Conservation (phyloP, 2,888 invertebrate species). For the Drosophila demipolita region DNA sequence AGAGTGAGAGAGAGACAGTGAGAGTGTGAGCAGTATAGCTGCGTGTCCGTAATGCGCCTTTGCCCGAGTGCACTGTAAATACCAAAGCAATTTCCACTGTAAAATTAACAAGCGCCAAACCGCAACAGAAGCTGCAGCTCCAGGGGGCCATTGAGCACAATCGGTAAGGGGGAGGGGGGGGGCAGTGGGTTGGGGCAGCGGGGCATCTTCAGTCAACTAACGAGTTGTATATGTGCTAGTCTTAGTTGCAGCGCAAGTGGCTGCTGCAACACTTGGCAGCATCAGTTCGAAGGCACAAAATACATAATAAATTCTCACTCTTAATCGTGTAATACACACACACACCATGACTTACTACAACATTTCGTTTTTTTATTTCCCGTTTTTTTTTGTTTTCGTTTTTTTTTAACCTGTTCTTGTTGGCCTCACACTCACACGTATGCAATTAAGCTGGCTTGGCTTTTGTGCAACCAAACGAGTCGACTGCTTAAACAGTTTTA, state of each 20-base stretch:
- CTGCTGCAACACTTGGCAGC: constrained; percentile 38
- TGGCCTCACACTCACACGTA: constrained; percentile 24
- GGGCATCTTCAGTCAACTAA: constrained; percentile 48
- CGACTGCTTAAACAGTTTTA: constrained; percentile 47
- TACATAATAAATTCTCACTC: constrained; percentile 65
- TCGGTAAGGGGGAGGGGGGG: too few relatives aligned
- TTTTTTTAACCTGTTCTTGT: constrained; percentile 37
- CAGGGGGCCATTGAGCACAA: not conserved
- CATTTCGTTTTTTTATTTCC: constrained; percentile 47
- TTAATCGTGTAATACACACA: not conserved
- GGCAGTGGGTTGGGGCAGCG: constrained; percentile 16
- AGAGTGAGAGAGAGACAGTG: not conserved
- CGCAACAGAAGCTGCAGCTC: constrained; percentile 49
- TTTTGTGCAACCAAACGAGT: constrained; percentile 47
- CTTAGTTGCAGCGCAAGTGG: constrained; percentile 52
- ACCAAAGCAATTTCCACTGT: constrained; percentile 78
- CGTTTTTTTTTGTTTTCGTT: constrained; percentile 38
- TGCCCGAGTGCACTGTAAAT: constrained; percentile 79
- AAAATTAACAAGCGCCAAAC: constrained; percentile 80
- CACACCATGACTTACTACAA: not conserved
- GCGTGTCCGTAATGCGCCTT: constrained; percentile 70
- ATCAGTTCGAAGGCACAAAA: constrained; percentile 48
- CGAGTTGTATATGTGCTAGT: constrained; percentile 25
- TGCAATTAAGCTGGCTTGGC: constrained; percentile 70
- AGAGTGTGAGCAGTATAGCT: constrained; percentile 10